phyloP scores from a whole-genome alignment of 2,113 vertebrate species.

The Lepus americanus region DNA sequence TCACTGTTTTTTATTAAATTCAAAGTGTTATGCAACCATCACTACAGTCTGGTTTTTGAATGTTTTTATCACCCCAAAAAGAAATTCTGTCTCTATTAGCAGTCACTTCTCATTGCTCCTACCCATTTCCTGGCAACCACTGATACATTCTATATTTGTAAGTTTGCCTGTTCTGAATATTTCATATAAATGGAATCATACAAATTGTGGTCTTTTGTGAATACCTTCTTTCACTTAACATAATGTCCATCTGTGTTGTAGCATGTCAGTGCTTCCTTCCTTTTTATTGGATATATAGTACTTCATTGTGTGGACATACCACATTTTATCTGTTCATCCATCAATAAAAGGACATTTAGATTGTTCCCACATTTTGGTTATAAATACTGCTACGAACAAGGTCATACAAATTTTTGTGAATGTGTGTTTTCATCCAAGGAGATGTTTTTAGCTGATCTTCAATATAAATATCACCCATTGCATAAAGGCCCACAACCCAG shows the following conservation, averaged over 20 bases:
- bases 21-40: background rate
- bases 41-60: slow-evolving; percentile 22
- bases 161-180: background rate
- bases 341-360: background rate
- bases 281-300: slow-evolving; percentile 31
- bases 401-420: background rate
- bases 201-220: background rate
- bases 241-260: background rate
- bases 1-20: slow-evolving; percentile 27
- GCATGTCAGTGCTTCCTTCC: background rate
- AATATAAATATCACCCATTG: background rate
- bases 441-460: slow-evolving; percentile 36
- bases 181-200: background rate
- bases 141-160: background rate
- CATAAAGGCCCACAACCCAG: slow-evolving; percentile 28
- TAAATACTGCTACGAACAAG: slow-evolving; percentile 7
- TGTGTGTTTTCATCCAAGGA: background rate
- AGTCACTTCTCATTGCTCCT: background rate
- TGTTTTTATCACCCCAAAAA: background rate
- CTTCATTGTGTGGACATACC: background rate
- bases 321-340: background rate
- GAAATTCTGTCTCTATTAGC: background rate
- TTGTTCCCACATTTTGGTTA: background rate
- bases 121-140: background rate
- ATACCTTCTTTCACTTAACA: background rate